Evolutionary conservation across 1,140 invertebrate species (phyloP).

Genomic region (Drusus annulatus): DNA sequence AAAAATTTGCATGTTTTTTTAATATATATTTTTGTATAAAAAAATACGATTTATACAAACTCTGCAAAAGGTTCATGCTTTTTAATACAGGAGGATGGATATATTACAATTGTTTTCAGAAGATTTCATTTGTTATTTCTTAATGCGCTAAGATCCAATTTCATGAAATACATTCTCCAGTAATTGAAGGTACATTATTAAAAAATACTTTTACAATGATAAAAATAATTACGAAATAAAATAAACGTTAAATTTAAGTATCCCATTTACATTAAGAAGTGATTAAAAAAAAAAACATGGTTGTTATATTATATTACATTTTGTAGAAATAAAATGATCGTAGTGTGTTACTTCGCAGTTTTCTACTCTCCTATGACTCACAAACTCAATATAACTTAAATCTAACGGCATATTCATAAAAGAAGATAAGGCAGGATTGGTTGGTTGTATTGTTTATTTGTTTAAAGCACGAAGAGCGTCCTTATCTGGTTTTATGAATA

Average conservation of each 20-base stretch:
- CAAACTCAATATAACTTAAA: slow-evolving; percentile 10
- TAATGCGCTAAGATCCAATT: no score
- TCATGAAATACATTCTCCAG: no score
- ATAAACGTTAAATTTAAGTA: slow-evolving; percentile 10
- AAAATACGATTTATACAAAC: no score
- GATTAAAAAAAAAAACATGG: background rate
- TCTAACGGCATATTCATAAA: slow-evolving; percentile 47
- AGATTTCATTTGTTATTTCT: no score
- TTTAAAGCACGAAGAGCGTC: background rate
- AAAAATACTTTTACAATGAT: background rate
- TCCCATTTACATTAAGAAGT: background rate
- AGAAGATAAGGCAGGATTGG: slow-evolving; percentile 23
- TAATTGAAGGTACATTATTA: background rate
- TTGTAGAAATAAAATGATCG: background rate
- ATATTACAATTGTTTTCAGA: no score
- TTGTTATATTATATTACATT: background rate
- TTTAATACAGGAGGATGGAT: no score
- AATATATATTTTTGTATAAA: no score
- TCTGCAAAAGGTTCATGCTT: no score
- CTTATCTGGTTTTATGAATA: slow-evolving; percentile 48
- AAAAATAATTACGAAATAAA: background rate
- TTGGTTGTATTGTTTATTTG: background rate
- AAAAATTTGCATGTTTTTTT: no score
- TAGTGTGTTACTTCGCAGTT: background rate
- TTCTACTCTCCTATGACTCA: slow-evolving; percentile 6